Conservation (phyloP, 1,140 invertebrate genomes). For the Cheumatopsyche charites region DNA sequence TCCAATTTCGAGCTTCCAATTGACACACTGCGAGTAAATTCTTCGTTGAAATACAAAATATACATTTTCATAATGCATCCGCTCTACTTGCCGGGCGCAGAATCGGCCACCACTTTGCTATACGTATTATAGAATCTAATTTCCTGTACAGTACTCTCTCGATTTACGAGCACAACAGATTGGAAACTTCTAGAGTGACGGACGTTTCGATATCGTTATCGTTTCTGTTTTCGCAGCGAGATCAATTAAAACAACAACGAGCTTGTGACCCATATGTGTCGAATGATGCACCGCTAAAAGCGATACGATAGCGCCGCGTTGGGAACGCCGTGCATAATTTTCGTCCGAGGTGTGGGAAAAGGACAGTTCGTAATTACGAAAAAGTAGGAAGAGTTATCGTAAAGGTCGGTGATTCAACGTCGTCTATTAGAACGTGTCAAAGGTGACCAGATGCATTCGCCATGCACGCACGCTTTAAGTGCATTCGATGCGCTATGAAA, state of each 20-base stretch:
- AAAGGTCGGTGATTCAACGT: neutral
- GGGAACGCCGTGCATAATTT: neutral
- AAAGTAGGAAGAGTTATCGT: too few species aligned
- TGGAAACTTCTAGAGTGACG: too few species aligned
- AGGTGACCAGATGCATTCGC: conserved; percentile 1
- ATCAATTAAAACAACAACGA: conserved; percentile 4
- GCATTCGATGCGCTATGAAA: neutral
- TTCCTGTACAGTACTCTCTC: neutral
- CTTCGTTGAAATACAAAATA: too few species aligned
- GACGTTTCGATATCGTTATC: neutral
- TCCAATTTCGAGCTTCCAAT: too few species aligned
- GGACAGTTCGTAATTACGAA: too few species aligned
- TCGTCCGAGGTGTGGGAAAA: neutral
- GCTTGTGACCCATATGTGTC: conserved; percentile 5
- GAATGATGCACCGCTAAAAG: neutral
- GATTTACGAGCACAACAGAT: too few species aligned
- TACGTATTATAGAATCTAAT: neutral
- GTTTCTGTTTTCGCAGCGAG: neutral
- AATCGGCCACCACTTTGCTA: too few species aligned
- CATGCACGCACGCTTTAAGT: conserved; percentile 1
- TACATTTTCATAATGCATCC: conserved; percentile 9
- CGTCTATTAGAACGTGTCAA: conserved; percentile 18
- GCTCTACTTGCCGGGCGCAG: conserved; percentile 7
- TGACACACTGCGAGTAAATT: too few species aligned
- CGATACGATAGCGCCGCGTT: neutral